These are phyloP conservation scores for Omphaloscelis lunosa DNA, from an alignment of 2,888 invertebrate species.

Conservation along the genomic window DNA sequence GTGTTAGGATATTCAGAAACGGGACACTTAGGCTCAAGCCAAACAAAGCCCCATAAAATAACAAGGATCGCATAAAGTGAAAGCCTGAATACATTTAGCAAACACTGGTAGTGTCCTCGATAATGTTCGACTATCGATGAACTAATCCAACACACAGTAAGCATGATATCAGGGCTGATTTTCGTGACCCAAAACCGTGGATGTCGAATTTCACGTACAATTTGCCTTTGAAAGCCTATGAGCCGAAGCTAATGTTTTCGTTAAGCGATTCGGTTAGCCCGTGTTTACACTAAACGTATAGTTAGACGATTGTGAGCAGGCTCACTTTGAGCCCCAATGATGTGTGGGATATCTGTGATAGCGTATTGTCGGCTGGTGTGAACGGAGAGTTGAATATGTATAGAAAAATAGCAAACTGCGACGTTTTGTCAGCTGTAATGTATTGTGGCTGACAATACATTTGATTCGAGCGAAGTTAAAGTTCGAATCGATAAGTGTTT, in stretches of 20 bases:
- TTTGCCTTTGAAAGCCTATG: constrained; percentile 88
- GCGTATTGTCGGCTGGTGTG: not conserved
- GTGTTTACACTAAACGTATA: not conserved
- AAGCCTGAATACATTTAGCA: constrained; percentile 59
- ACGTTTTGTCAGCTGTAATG: too few relatives aligned
- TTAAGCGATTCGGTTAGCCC: constrained; percentile 81
- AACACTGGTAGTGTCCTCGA: constrained; percentile 57
- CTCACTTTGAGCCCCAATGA: not conserved
- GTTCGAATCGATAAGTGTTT: constrained; percentile 67
- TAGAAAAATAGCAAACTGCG: not conserved
- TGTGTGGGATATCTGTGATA: not conserved
- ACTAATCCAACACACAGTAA: constrained; percentile 77
- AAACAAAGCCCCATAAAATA: constrained; percentile 56
- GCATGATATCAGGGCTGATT: constrained; percentile 74
- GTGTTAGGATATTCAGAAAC: constrained; percentile 46
- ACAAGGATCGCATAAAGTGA: constrained; percentile 54
- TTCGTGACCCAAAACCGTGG: constrained; percentile 79
- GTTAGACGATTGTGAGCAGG: not conserved
- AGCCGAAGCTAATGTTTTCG: constrained; percentile 88
- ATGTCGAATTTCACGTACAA: constrained; percentile 89
- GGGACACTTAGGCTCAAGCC: constrained; percentile 44
- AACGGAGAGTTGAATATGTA: not conserved
- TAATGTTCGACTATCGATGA: constrained; percentile 64
- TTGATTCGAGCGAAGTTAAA: too few relatives aligned
- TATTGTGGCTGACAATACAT: too few relatives aligned